Conservation (phyloP, 2,113 vertebrate species). For the Elaphurus davidianus region DNA sequence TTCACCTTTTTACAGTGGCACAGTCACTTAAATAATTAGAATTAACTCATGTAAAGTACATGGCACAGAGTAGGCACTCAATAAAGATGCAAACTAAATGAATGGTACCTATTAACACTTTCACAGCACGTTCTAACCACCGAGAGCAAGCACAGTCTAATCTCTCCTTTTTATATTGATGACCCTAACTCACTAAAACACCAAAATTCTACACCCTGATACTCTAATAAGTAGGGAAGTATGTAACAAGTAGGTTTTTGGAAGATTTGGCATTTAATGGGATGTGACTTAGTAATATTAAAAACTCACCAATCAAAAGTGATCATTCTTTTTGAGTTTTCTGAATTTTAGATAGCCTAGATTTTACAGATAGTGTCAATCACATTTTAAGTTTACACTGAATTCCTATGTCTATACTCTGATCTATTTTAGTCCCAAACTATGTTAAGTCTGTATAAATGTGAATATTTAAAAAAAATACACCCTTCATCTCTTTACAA, state of each 20-base stretch:
- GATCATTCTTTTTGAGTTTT: not conserved
- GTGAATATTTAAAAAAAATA: not conserved
- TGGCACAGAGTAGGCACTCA: not conserved
- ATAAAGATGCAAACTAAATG: not conserved
- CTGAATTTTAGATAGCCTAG: not conserved
- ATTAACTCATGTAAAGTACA: not conserved
- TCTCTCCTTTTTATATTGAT: not conserved
- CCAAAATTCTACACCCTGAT: not conserved
- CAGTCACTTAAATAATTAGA: conserved; percentile 9
- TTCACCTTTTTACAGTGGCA: not conserved
- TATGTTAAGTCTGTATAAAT: not conserved
- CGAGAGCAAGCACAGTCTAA: not conserved
- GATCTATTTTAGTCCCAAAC: not conserved
- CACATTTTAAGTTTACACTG: not conserved
- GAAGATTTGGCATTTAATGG: not conserved
- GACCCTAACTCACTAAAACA: not conserved
- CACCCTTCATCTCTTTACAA: not conserved
- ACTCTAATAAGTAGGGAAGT: not conserved
- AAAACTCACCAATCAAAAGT: conserved; percentile 21
- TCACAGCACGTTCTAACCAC: not conserved
- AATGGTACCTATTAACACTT: not conserved
- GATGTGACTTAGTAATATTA: conserved; percentile 13
- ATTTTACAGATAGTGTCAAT: conserved; percentile 30
- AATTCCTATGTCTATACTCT: not conserved
- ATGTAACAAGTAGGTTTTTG: not conserved